Conservation (phyloP, 1,140 invertebrate species). For the Trinorchestia longiramus region DNA sequence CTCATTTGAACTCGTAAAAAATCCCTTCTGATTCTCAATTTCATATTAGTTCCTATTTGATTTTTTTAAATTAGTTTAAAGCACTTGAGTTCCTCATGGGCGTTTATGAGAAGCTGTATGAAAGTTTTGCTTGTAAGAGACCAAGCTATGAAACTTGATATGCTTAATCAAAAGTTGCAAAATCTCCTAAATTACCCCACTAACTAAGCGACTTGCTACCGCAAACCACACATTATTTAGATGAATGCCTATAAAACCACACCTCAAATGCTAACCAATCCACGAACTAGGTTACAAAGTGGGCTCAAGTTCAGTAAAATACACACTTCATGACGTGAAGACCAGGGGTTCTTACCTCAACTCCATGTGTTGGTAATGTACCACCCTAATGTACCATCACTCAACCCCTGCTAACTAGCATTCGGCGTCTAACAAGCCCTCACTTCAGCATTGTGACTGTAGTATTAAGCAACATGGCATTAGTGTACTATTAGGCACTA, state of each 20-base stretch:
- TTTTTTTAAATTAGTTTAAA: neutral
- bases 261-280: too few relatives aligned
- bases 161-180: too few relatives aligned
- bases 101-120: neutral
- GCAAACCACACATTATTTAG: too few relatives aligned
- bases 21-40: neutral
- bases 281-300: too few relatives aligned
- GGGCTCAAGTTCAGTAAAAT: neutral
- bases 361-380: too few relatives aligned
- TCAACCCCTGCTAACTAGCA: neutral
- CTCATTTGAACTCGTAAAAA: neutral
- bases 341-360: neutral
- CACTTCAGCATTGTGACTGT: too few relatives aligned
- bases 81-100: neutral
- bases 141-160: too few relatives aligned
- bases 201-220: too few relatives aligned
- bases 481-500: neutral
- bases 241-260: too few relatives aligned
- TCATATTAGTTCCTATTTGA: neutral
- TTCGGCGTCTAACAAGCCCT: too few relatives aligned
- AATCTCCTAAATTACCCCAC: too few relatives aligned
- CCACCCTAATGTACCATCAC: too few relatives aligned
- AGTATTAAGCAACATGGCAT: neutral
- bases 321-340: neutral
- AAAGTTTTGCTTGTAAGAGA: neutral